These are phyloP conservation scores for Cerastoderma edule DNA, from an alignment of 2,888 invertebrate genomes.

Conservation along the genomic window DNA sequence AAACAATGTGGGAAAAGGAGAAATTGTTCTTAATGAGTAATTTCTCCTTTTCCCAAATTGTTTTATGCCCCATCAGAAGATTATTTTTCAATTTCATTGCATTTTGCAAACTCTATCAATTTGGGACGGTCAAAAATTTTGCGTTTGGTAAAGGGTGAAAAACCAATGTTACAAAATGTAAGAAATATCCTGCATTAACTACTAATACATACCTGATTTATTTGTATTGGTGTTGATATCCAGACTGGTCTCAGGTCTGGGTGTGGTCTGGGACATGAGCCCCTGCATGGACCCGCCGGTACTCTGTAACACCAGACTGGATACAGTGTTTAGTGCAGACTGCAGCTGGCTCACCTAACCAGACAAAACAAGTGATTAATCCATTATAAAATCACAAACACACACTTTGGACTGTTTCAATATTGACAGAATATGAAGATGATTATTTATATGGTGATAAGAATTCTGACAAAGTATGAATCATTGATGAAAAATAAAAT, in stretches of 20 bases:
- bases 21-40: not conserved
- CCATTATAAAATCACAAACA: not conserved
- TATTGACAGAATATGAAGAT: not conserved
- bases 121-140: too few relatives aligned
- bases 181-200: too few relatives aligned
- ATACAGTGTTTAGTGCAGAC: slow-evolving; percentile 73
- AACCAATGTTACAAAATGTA: not conserved
- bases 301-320: slow-evolving; percentile 67
- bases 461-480: too few relatives aligned
- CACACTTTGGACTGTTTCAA: not conserved
- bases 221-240: slow-evolving; percentile 24
- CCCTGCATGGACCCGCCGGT: slow-evolving; percentile 42
- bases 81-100: too few relatives aligned
- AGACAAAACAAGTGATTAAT: not conserved
- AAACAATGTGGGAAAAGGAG: slow-evolving; percentile 3
- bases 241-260: slow-evolving; percentile 43
- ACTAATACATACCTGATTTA: slow-evolving; percentile 24
- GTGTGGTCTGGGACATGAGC: slow-evolving; percentile 28
- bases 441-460: too few relatives aligned
- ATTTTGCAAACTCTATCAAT: too few relatives aligned
- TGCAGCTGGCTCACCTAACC: slow-evolving; percentile 79
- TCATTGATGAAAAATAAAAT: too few relatives aligned
- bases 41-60: slow-evolving; percentile 6
- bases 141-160: not conserved
- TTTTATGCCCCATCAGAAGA: not conserved